Conservation (phyloP, 2,113 vertebrate species). For the Oncorhynchus kisutch region DNA sequence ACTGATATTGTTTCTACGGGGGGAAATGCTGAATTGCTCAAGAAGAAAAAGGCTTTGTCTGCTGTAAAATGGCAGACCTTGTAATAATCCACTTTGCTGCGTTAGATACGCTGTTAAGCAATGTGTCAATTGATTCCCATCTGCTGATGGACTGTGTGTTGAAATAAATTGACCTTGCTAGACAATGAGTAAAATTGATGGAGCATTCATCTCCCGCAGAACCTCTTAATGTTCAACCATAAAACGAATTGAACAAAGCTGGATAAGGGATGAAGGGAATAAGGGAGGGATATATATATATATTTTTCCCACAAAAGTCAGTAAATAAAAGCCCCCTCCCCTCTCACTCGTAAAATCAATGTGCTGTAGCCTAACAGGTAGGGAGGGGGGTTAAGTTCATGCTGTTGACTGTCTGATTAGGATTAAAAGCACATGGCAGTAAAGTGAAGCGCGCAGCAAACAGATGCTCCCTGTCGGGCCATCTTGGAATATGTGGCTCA, state of each 20-base stretch:
- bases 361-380: slow-evolving; percentile 40
- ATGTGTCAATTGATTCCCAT: slow-evolving; percentile 71
- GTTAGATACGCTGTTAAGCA: slow-evolving; percentile 60
- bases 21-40: not conserved
- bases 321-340: slow-evolving; percentile 54
- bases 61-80: slow-evolving; percentile 49
- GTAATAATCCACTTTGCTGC: slow-evolving; percentile 57
- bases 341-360: slow-evolving; percentile 26
- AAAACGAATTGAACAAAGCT: slow-evolving; percentile 56
- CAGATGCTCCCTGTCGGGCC: slow-evolving; percentile 63
- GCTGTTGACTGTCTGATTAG: slow-evolving; percentile 64
- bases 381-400: slow-evolving; percentile 55
- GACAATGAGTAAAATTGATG: slow-evolving; percentile 75
- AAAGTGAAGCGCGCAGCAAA: slow-evolving; percentile 51
- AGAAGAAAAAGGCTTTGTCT: not conserved
- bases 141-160: too few species aligned
- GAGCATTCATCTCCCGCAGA: slow-evolving; percentile 71
- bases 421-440: slow-evolving; percentile 53
- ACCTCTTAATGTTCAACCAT: slow-evolving; percentile 56
- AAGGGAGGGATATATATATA: not conserved
- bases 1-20: not conserved
- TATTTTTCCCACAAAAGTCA: slow-evolving; percentile 42
- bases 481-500: slow-evolving; percentile 32
- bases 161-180: slow-evolving; percentile 75
- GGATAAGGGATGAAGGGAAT: slow-evolving; percentile 29